Conservation (phyloP, 1,140 invertebrate genomes). For the Drosophila malerkotliana region DNA sequence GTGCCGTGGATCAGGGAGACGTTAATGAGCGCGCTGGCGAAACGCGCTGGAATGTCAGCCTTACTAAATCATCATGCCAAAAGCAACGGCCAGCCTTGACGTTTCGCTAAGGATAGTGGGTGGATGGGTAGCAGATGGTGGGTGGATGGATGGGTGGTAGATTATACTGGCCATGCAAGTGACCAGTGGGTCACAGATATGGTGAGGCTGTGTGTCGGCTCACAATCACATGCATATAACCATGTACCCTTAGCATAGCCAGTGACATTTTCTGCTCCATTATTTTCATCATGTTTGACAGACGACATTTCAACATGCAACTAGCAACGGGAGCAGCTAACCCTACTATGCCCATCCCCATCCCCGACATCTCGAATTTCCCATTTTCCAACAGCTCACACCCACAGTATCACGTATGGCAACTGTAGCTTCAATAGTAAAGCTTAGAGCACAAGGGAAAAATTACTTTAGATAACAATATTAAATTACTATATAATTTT, state of each 20-base stretch:
- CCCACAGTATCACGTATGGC: slow-evolving; percentile 48
- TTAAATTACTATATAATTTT: background rate
- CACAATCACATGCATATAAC: slow-evolving; percentile 32
- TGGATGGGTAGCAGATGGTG: background rate
- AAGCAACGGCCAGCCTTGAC: slow-evolving; percentile 57
- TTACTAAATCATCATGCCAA: slow-evolving; percentile 75
- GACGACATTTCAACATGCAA: slow-evolving; percentile 81
- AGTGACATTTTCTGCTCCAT: slow-evolving; percentile 82
- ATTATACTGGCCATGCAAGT: slow-evolving; percentile 1
- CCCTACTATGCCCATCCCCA: slow-evolving; percentile 9
- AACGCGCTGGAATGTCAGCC: slow-evolving; percentile 69
- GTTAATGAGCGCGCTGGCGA: slow-evolving; percentile 65
- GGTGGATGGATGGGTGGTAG: background rate
- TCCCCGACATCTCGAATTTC: slow-evolving; percentile 13
- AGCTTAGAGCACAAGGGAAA: slow-evolving; percentile 1
- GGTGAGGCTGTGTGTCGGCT: slow-evolving; percentile 29
- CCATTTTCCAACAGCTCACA: slow-evolving; percentile 9
- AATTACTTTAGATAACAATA: background rate
- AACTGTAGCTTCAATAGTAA: slow-evolving; percentile 52
- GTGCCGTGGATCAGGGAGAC: slow-evolving; percentile 35
- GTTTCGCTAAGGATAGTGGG: slow-evolving; percentile 26
- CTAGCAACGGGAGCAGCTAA: slow-evolving; percentile 54
- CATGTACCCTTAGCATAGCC: slow-evolving; percentile 61
- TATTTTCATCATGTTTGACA: slow-evolving; percentile 82
- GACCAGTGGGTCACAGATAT: slow-evolving; percentile 18